Percentiles rank a stretch among this genome's conserved stretches.
Evolutionary conservation across 1,140 invertebrate genomes (phyloP).

Genomic region (Lutraria rhynchaena): DNA sequence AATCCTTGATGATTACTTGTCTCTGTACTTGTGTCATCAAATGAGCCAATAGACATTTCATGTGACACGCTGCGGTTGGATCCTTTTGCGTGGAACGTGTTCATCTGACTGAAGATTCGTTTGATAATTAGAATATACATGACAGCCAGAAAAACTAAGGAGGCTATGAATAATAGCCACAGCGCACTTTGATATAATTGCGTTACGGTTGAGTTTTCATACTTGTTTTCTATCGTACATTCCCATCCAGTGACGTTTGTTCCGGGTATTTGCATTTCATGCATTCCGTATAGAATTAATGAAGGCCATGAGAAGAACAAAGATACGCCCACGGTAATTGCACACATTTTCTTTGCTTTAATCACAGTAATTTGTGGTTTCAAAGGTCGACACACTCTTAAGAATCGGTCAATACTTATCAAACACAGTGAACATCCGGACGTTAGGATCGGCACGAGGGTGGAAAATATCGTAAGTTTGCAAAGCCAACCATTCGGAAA

Average conservation of each 20-base stretch:
- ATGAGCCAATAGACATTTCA: neutral
- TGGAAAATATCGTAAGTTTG: slow-evolving; percentile 43
- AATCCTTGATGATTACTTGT: neutral
- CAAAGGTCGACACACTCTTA: slow-evolving; percentile 23
- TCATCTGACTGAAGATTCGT: slow-evolving; percentile 51
- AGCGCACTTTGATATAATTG: slow-evolving; percentile 63
- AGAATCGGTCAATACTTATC: slow-evolving; percentile 31
- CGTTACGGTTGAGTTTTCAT: slow-evolving; percentile 49
- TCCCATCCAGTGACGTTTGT: slow-evolving; percentile 63
- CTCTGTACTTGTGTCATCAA: slow-evolving; percentile 16
- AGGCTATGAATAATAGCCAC: slow-evolving; percentile 62
- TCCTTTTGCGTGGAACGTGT: neutral
- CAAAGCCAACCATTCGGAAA: slow-evolving; percentile 18
- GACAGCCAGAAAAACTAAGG: slow-evolving; percentile 56
- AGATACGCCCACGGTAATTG: neutral
- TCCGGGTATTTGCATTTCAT: neutral
- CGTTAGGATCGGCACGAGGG: slow-evolving; percentile 4
- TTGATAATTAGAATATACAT: slow-evolving; percentile 69
- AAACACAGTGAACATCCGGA: slow-evolving; percentile 17
- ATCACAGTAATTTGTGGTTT: slow-evolving; percentile 14
- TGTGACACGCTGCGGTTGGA: neutral
- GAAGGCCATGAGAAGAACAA: slow-evolving; percentile 25
- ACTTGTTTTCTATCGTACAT: slow-evolving; percentile 68
- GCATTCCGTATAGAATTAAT: slow-evolving; percentile 26
- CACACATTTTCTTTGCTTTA: slow-evolving; percentile 12